Base-by-base conservation (phyloP, 2,113 vertebrate species). In the Xenus cinereus region DNA sequence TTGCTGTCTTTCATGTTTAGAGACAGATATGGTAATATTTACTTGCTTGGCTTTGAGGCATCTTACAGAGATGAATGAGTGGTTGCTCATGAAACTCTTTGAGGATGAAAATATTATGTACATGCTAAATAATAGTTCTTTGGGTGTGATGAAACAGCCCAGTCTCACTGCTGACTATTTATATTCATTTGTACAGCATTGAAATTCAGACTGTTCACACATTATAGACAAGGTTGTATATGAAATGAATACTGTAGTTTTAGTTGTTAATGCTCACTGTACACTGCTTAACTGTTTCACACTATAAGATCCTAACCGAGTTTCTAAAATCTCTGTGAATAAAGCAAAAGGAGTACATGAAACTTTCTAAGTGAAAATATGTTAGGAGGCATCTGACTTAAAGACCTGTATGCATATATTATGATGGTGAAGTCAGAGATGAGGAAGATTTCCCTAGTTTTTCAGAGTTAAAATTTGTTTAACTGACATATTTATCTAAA, bases 1-100 rank as follows among this genome's bases (percentile, higher is more conserved):
- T 71, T 91, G 84, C 66, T 84, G 50, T 56, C 92, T 97, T 87
- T 94, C 72, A 88, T 92, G 90, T 94, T 91, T 89, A 57, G 89
- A 84, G 90, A 56, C 33, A 86, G 64, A 89, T 90, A 91, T 14
- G 27, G 57, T 51, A 94, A 91, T 84, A 91, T 68, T 89, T 87
- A 87, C 67, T 56, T 83, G 50, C 41, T 79, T 88, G 50, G 43
- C 77, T 89, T 35, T 59, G 51, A 87, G 69, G 77, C 46, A 24
- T 84, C 50, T 90, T 77, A 86, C 14, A 20, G 56, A 87, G 50
- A 77, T 90, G 78, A 92, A 68, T 68, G 33, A 76, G 48, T 84
- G 51, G 62, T 30, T 93, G 69, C 53, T 82, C 45, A 46, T 66
- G 26, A 95, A 95, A 66, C 46, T 62, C 64, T 94, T 84, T 92